Conservation (phyloP, 1,140 invertebrate species). For the Drosophila suzukii region DNA sequence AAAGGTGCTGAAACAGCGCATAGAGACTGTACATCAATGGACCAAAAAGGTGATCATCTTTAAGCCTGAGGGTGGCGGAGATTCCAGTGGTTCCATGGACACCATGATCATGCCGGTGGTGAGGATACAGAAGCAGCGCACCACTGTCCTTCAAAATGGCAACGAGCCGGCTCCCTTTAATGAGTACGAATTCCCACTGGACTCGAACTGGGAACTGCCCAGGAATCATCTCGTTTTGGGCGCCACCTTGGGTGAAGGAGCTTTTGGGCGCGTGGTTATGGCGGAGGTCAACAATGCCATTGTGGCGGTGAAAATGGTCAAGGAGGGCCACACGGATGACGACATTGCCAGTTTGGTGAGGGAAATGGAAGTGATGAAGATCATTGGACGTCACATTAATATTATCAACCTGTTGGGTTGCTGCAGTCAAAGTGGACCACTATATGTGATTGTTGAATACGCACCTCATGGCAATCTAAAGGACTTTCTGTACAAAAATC, state of each 20-base stretch:
- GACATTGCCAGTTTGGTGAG: constrained; percentile 98
- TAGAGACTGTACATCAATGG: constrained; percentile 93
- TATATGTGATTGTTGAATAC: constrained; percentile 98
- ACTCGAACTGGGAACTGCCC: constrained; percentile 95
- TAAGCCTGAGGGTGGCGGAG: constrained; percentile 87
- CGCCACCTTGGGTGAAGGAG: constrained; percentile 95
- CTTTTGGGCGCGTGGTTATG: constrained; percentile 96
- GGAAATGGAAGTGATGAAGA: constrained; percentile 99
- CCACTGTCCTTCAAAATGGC: constrained; percentile 86
- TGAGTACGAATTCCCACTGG: constrained; percentile 97
- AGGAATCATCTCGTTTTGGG: constrained; percentile 91
- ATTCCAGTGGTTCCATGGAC: constrained; percentile 85
- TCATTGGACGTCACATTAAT: constrained; percentile 98
- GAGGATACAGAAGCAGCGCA: constrained; percentile 94
- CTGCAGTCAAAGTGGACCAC: constrained; percentile 97
- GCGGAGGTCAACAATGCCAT: constrained; percentile 93
- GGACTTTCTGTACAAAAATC: constrained; percentile 95
- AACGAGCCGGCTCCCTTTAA: constrained; percentile 88
- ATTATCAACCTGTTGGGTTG: constrained; percentile 98
- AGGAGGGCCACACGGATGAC: constrained; percentile 98
- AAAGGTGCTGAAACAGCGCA: constrained; percentile 89
- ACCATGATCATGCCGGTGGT: constrained; percentile 91
- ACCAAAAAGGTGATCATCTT: constrained; percentile 96
- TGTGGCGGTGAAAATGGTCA: constrained; percentile 99
- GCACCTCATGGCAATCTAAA: constrained; percentile 97